Conservation (phyloP, 2,797 vertebrate species). For the Labeo calbasu region DNA sequence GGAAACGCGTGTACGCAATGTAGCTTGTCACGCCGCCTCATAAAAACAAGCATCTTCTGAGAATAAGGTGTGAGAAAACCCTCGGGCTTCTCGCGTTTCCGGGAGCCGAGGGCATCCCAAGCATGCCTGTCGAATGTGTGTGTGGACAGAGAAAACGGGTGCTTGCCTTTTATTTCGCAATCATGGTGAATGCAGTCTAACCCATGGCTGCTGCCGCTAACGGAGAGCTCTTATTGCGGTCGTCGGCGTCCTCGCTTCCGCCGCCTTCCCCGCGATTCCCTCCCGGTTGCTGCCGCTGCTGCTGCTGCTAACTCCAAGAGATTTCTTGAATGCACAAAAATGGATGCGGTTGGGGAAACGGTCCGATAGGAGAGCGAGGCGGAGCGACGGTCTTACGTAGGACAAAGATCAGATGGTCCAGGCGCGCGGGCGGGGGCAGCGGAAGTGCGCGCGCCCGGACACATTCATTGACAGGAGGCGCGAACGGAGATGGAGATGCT, state of each 20-base stretch:
- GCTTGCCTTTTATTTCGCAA: constrained; percentile 69
- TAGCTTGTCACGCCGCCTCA: constrained; percentile 13
- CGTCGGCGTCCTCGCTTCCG: constrained; percentile 48
- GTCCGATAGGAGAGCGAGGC: constrained; percentile 67
- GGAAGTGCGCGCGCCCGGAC: constrained; percentile 40
- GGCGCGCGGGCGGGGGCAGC: constrained; percentile 47
- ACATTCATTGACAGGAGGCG: constrained; percentile 55
- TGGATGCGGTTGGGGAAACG: constrained; percentile 71
- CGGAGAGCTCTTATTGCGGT: constrained; percentile 46
- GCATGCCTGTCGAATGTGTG: constrained; percentile 51
- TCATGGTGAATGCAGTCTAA: constrained; percentile 67
- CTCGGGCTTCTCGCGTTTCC: constrained; percentile 31
- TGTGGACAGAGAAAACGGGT: constrained; percentile 48
- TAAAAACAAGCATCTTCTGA: constrained; percentile 21
- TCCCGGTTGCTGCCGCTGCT: constrained; percentile 1
- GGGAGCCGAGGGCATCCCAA: constrained; percentile 51
- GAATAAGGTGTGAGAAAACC: constrained; percentile 33
- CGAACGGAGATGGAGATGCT: background rate
- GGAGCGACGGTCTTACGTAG: constrained; percentile 68
- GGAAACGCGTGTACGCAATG: constrained; percentile 13
- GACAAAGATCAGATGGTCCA: constrained; percentile 64
- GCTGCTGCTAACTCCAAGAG: constrained; percentile 54
- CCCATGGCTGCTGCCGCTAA: constrained; percentile 62
- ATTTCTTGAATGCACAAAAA: constrained; percentile 69
- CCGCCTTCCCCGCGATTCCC: constrained; percentile 23